phyloP scores from a whole-genome alignment of 2,113 vertebrate species.

The Odontophorus gujanensis region DNA sequence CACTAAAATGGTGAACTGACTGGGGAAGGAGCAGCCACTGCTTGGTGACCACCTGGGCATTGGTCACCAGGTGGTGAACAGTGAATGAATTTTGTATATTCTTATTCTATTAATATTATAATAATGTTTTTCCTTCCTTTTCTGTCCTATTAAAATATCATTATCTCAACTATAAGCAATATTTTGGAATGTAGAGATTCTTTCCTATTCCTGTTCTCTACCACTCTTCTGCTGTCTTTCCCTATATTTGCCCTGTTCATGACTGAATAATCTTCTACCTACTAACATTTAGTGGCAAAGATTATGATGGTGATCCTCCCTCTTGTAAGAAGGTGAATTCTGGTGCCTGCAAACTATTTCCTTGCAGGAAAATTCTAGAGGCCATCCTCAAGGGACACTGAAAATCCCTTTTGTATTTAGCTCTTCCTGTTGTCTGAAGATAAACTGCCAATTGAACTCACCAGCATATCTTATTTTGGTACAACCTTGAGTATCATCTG shows the following conservation, averaged over 20 bases:
- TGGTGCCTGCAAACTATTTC: not conserved
- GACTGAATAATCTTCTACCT: not conserved
- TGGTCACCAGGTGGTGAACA: not conserved
- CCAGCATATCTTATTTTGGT: not conserved
- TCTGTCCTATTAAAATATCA: not conserved
- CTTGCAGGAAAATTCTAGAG: not conserved
- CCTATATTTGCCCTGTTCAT: not conserved
- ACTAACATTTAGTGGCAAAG: not conserved
- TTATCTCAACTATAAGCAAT: not conserved
- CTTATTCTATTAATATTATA: not conserved
- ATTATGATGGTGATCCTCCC: not conserved
- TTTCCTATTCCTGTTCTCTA: not conserved
- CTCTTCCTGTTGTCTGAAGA: not conserved
- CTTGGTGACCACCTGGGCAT: no score
- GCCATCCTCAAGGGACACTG: not conserved
- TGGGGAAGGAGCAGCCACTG: not conserved
- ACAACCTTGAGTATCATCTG: not conserved
- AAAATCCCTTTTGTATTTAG: not conserved
- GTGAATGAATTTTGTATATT: not conserved
- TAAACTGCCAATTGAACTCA: not conserved
- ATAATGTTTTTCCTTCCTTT: not conserved
- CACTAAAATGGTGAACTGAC: no score
- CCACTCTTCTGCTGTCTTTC: not conserved
- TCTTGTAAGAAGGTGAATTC: not conserved
- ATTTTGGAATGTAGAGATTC: not conserved